These are phyloP conservation scores for Papilio aristodemus DNA, from an alignment of 1,140 invertebrate species.

Conservation along the genomic window DNA sequence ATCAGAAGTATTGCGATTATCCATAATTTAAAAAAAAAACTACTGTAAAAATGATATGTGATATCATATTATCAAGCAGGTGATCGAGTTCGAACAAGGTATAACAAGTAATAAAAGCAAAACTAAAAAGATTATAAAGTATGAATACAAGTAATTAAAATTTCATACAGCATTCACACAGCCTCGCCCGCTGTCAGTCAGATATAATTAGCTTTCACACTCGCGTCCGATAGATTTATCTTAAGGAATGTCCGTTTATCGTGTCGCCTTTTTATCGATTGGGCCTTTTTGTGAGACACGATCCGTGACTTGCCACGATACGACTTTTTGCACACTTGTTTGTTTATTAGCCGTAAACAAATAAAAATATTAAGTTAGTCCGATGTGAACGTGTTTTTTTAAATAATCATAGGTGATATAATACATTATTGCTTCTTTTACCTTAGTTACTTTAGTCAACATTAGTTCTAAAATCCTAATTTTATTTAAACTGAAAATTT, in stretches of 20 bases:
- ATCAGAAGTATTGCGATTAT: too few species aligned
- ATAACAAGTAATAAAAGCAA: neutral
- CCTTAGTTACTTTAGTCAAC: too few species aligned
- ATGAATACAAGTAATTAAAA: constrained; percentile 15
- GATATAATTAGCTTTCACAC: constrained; percentile 16
- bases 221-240: constrained; percentile 6
- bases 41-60: too few species aligned
- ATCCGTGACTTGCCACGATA: neutral
- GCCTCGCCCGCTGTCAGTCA: constrained; percentile 4
- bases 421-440: too few species aligned
- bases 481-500: too few species aligned
- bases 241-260: constrained; percentile 8
- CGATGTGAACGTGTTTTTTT: too few species aligned
- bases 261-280: constrained; percentile 10
- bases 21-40: too few species aligned
- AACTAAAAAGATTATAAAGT: constrained; percentile 9
- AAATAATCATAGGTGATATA: too few species aligned
- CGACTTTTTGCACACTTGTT: neutral
- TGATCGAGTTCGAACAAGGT: neutral
- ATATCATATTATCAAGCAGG: neutral
- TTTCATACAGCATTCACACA: constrained; percentile 14
- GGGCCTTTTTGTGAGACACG: neutral
- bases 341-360: neutral
- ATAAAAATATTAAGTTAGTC: neutral
- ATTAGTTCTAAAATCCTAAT: too few species aligned